These are phyloP conservation scores for Heterodera carotae DNA, from an alignment of 1,140 invertebrate genomes.

Conservation along the genomic window DNA sequence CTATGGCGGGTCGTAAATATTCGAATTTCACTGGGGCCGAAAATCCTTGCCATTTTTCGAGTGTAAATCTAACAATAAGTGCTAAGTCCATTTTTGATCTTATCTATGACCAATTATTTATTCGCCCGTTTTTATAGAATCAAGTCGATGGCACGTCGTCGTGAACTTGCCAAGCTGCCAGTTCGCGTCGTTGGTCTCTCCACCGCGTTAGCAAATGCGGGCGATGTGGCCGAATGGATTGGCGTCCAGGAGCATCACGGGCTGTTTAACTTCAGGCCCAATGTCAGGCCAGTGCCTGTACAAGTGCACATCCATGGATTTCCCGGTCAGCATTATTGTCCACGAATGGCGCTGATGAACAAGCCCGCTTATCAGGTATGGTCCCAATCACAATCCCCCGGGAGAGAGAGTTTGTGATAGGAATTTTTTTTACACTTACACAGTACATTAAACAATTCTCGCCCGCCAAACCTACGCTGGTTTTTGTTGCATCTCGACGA, in stretches of 20 bases:
- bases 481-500: constrained; percentile 95
- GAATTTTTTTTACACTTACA: no score
- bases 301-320: constrained; percentile 92
- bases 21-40: no score
- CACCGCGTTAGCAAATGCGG: constrained; percentile 94
- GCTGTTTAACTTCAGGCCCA: constrained; percentile 94
- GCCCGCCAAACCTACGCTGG: constrained; percentile 81
- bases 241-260: constrained; percentile 77
- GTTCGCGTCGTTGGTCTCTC: constrained; percentile 90
- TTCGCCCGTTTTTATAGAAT: constrained; percentile 70
- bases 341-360: constrained; percentile 99
- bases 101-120: background rate
- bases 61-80: no score
- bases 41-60: no score
- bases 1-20: no score
- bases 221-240: constrained; percentile 94
- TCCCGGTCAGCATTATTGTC: constrained; percentile 95
- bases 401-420: no score
- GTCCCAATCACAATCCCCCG: no score
- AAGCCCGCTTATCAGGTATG: constrained; percentile 85
- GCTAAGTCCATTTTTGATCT: no score
- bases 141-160: constrained; percentile 56
- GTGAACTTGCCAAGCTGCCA: constrained; percentile 72
- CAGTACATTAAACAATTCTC: constrained; percentile 82
- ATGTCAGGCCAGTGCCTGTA: constrained; percentile 92